Percentiles rank a stretch among this genome's conserved stretches.
phyloP scores from a whole-genome alignment of 2,797 vertebrate genomes.

The Melanotaenia pygmaea region DNA sequence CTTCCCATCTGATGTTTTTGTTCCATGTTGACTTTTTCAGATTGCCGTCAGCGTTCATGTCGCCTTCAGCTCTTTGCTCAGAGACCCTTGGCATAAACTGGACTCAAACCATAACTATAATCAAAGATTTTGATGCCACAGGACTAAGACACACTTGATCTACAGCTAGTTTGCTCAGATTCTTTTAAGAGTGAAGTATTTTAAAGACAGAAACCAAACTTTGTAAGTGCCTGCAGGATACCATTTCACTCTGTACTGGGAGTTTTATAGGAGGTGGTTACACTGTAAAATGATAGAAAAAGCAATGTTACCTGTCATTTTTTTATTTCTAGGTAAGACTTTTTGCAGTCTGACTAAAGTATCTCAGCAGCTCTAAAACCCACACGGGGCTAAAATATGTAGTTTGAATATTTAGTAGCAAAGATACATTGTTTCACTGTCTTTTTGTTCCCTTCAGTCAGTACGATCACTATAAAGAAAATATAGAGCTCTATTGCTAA shows the following conservation, averaged over 20 bases:
- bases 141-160: slow-evolving; percentile 18
- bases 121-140: slow-evolving; percentile 47
- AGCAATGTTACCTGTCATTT: slow-evolving; percentile 44
- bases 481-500: slow-evolving; percentile 50
- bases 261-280: slow-evolving; percentile 32
- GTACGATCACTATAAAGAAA: slow-evolving; percentile 58
- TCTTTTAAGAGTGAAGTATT: slow-evolving; percentile 40
- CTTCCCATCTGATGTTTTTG: slow-evolving; percentile 8
- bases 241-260: slow-evolving; percentile 40
- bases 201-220: slow-evolving; percentile 61
- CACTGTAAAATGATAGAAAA: slow-evolving; percentile 55
- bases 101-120: slow-evolving; percentile 40
- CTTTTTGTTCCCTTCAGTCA: slow-evolving; percentile 29
- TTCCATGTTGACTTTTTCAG: slow-evolving; percentile 40
- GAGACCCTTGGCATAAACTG: slow-evolving; percentile 22
- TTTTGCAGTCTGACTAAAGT: slow-evolving; percentile 31
- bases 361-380: slow-evolving; percentile 8
- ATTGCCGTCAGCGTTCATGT: slow-evolving; percentile 13
- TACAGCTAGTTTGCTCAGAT: slow-evolving; percentile 19
- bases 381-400: slow-evolving; percentile 46
- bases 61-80: slow-evolving; percentile 40
- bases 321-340: slow-evolving; percentile 56
- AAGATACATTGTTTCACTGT: slow-evolving; percentile 18
- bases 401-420: slow-evolving; percentile 45
- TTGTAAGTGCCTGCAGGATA: slow-evolving; percentile 76